Conservation (phyloP, 2,797 vertebrate species). For the Prionace glauca region DNA sequence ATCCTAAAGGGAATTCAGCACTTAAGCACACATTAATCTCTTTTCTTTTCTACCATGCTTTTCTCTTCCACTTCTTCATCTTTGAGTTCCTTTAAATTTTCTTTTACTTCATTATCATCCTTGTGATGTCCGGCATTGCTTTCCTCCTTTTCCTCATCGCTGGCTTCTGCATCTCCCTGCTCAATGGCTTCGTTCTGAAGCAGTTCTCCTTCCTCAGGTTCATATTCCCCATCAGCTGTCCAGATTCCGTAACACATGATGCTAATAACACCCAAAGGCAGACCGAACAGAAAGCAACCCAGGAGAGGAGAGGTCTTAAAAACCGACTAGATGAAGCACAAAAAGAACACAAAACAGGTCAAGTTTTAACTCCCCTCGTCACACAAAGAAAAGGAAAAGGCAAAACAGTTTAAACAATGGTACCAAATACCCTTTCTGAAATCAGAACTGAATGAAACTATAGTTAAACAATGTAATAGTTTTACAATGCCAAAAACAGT, state of each 20-base stretch:
- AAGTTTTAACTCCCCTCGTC: background rate
- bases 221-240: slow-evolving; percentile 80
- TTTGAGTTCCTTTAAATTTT: slow-evolving; percentile 54
- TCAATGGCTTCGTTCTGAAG: slow-evolving; percentile 66
- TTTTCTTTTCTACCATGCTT: slow-evolving; percentile 76
- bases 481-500: background rate
- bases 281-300: slow-evolving; percentile 94
- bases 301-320: slow-evolving; percentile 91
- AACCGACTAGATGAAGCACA: slow-evolving; percentile 68
- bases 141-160: slow-evolving; percentile 58
- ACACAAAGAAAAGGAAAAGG: background rate
- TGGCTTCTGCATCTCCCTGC: slow-evolving; percentile 60
- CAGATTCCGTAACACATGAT: slow-evolving; percentile 99
- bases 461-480: background rate
- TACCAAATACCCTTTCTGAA: background rate
- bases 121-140: slow-evolving; percentile 47
- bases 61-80: slow-evolving; percentile 62
- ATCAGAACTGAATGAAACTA: background rate
- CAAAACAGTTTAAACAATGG: background rate
- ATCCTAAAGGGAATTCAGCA: slow-evolving; percentile 45
- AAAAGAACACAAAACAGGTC: background rate
- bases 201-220: slow-evolving; percentile 64
- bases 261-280: slow-evolving; percentile 94
- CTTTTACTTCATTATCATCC: slow-evolving; percentile 35
- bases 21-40: slow-evolving; percentile 63